phyloP scores from a whole-genome alignment of 2,797 vertebrate species.

The Alcedo atthis region DNA sequence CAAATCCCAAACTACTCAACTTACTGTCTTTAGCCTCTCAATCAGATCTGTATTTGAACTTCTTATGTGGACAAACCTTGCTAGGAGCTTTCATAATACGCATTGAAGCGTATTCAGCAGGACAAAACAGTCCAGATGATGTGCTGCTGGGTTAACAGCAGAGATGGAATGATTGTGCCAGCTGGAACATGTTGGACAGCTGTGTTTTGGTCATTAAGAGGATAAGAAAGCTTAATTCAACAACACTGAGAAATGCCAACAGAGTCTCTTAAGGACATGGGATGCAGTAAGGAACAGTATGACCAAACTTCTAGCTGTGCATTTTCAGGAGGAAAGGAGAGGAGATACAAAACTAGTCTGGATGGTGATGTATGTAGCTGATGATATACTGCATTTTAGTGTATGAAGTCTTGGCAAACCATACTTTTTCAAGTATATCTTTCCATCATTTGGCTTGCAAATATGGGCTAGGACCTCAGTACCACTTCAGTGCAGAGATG shows the following conservation, averaged over 20 bases:
- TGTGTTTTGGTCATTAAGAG: constrained; percentile 54
- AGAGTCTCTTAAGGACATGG: background rate
- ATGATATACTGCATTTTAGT: background rate
- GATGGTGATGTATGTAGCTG: background rate
- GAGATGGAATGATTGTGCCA: background rate
- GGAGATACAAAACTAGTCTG: background rate
- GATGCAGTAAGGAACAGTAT: background rate
- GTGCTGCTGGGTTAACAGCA: background rate
- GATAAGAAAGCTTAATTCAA: constrained; percentile 48
- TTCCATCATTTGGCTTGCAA: background rate
- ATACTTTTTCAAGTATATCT: background rate
- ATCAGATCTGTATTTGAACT: background rate
- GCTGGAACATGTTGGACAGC: constrained; percentile 22
- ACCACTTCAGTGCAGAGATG: background rate
- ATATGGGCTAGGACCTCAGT: accelerated
- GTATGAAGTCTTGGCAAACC: background rate
- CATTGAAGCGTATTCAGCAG: background rate
- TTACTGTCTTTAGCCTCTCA: background rate
- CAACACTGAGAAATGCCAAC: background rate
- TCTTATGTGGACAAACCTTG: background rate
- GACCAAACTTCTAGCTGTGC: background rate
- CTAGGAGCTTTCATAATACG: background rate
- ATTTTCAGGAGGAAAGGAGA: background rate
- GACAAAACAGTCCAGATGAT: background rate
- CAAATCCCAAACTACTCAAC: background rate